Percentiles rank a stretch among this genome's conserved stretches.
phyloP scores from a whole-genome alignment of 53 echinoderm and acorn worm genomes.

The Echinometra lucunter region DNA sequence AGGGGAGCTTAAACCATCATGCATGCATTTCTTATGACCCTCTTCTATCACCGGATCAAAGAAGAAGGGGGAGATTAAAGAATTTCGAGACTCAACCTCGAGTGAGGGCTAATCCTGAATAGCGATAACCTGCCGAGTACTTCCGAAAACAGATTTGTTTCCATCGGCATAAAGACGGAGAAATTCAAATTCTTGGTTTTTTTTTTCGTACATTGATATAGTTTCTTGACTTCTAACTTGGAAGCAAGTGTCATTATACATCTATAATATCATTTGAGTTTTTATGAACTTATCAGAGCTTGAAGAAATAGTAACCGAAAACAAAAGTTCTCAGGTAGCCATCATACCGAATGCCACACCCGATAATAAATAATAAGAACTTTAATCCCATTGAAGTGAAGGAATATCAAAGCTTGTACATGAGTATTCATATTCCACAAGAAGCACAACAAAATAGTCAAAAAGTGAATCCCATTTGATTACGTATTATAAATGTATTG shows the following conservation, averaged over 20 bases:
- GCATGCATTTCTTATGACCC: slow-evolving; percentile 53
- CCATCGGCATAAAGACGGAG: not conserved
- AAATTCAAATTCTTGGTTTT: not conserved
- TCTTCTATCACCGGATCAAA: slow-evolving; percentile 24
- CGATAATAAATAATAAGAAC: not conserved
- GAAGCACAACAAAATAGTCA: slow-evolving; percentile 2
- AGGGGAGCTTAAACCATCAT: slow-evolving; percentile 43
- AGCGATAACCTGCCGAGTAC: not conserved
- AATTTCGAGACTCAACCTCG: slow-evolving; percentile 15
- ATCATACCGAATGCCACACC: not conserved
- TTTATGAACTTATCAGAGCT: not conserved
- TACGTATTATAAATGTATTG: slow-evolving; percentile 4
- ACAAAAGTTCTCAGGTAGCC: too few relatives aligned
- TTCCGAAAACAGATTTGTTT: slow-evolving; percentile 31
- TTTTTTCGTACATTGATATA: not conserved
- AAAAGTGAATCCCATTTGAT: not conserved
- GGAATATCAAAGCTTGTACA: not conserved
- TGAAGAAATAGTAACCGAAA: not conserved
- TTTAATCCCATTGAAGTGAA: not conserved
- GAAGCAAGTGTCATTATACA: too few relatives aligned
- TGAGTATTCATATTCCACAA: not conserved
- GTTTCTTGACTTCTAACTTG: too few relatives aligned
- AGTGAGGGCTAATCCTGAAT: slow-evolving; percentile 40
- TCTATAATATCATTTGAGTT: too few relatives aligned
- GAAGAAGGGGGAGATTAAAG: slow-evolving; percentile 20